A percentile compares a stretch with the other conserved stretches of the same genome.
Evolutionary conservation across 1,140 invertebrate species (phyloP).

Genomic region (Listronotus bonariensis): DNA sequence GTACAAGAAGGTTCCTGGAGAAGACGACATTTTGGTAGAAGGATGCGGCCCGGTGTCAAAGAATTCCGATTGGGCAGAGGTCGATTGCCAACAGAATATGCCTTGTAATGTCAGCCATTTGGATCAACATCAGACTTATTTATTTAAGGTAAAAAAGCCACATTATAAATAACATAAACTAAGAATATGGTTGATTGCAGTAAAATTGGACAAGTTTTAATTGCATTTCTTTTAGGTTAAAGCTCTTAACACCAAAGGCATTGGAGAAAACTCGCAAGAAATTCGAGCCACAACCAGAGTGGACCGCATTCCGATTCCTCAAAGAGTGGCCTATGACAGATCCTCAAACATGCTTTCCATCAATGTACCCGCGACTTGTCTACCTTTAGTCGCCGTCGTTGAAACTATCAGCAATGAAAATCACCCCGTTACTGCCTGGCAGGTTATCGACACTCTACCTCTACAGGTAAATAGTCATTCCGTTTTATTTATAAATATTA

Average conservation of each 20-base stretch:
- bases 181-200: too few relatives aligned
- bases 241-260: slow-evolving; percentile 82
- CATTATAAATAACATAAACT: background rate
- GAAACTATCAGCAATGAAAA: slow-evolving; percentile 67
- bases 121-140: slow-evolving; percentile 81
- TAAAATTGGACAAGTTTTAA: too few relatives aligned
- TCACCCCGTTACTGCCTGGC: slow-evolving; percentile 66
- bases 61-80: slow-evolving; percentile 73
- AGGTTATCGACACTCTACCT: slow-evolving; percentile 70
- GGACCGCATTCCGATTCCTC: slow-evolving; percentile 79
- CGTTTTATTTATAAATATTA: too few relatives aligned
- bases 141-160: slow-evolving; percentile 67
- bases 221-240: slow-evolving; percentile 69
- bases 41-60: slow-evolving; percentile 66
- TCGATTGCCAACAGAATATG: slow-evolving; percentile 81
- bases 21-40: slow-evolving; percentile 64
- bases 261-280: slow-evolving; percentile 83
- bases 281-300: slow-evolving; percentile 77
- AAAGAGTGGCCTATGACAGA: slow-evolving; percentile 81
- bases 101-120: slow-evolving; percentile 85
- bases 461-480: slow-evolving; percentile 56
- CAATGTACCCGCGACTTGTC: slow-evolving; percentile 75
- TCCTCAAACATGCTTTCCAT: slow-evolving; percentile 74
- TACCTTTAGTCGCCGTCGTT: slow-evolving; percentile 72
- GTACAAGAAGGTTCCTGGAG: slow-evolving; percentile 67